A percentile compares a stretch with the other conserved stretches of the same genome.
These are phyloP conservation scores for Drymodes brunneopygia DNA, from an alignment of 2,113 vertebrate species.

Conservation along the genomic window DNA sequence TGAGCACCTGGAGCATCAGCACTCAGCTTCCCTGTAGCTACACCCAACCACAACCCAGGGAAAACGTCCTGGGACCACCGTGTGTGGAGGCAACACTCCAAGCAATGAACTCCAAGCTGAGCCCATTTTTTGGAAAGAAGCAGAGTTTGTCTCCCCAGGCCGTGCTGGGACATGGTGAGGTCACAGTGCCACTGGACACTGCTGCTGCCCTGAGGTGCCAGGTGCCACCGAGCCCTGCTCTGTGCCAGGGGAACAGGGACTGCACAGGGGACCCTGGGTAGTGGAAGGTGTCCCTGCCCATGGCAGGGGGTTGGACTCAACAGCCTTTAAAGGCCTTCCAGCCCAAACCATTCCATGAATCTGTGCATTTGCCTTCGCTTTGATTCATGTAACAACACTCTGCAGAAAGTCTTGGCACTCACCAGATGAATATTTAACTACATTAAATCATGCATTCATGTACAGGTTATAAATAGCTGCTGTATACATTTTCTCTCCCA, in stretches of 20 bases:
- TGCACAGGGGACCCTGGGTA: background rate
- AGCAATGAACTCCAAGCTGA: rapidly evolving
- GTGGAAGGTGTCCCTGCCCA: background rate
- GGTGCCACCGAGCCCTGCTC: background rate
- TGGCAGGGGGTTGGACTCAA: background rate
- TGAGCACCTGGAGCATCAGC: rapidly evolving
- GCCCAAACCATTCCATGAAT: background rate
- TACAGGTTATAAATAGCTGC: background rate
- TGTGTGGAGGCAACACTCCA: rapidly evolving
- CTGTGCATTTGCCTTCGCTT: background rate
- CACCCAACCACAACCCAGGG: rapidly evolving
- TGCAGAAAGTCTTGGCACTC: conserved; percentile 7
- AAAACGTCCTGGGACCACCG: rapidly evolving
- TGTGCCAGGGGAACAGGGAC: background rate
- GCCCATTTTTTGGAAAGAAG: background rate
- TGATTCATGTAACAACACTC: background rate
- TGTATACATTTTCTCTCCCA: background rate
- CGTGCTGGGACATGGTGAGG: background rate
- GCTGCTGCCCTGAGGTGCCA: background rate
- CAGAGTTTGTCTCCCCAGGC: background rate
- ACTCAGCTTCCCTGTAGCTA: background rate
- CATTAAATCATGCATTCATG: conserved; percentile 11
- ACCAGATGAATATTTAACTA: background rate
- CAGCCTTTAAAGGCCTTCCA: background rate
- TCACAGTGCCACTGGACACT: background rate